A percentile compares a stretch with the other conserved stretches of the same genome.
Evolutionary conservation across 2,888 invertebrate species (phyloP).

Genomic region (Magallana nippona): DNA sequence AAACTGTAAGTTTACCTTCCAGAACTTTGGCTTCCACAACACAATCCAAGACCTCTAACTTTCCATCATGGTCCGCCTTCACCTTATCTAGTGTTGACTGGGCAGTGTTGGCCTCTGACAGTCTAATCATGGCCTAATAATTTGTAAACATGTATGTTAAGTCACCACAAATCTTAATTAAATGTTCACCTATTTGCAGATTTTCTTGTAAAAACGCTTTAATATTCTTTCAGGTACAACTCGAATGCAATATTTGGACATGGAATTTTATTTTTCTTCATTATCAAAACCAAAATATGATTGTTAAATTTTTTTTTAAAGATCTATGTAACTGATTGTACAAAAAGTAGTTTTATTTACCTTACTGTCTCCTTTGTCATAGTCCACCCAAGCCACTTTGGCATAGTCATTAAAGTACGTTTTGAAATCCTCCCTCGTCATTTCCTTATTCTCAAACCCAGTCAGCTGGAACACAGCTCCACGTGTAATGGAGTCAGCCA

Average conservation of each 20-base stretch:
- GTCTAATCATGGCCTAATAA: slow-evolving; percentile 76
- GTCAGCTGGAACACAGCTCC: slow-evolving; percentile 88
- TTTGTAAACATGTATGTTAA: too few relatives aligned
- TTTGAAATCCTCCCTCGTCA: slow-evolving; percentile 88
- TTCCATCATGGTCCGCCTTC: slow-evolving; percentile 60
- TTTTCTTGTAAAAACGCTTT: background rate
- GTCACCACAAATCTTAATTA: too few relatives aligned
- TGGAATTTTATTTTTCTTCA: too few relatives aligned
- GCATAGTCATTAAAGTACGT: slow-evolving; percentile 84
- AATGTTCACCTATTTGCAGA: too few relatives aligned
- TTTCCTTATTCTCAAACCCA: slow-evolving; percentile 83
- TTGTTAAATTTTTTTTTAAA: too few relatives aligned
- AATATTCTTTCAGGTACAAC: too few relatives aligned
- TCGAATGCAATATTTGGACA: too few relatives aligned
- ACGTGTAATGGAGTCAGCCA: slow-evolving; percentile 81
- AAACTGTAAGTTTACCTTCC: slow-evolving; percentile 77
- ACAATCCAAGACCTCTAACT: slow-evolving; percentile 80
- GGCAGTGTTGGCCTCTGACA: slow-evolving; percentile 74
- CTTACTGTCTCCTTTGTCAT: slow-evolving; percentile 70
- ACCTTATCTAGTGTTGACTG: slow-evolving; percentile 65
- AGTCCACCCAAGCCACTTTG: slow-evolving; percentile 78
- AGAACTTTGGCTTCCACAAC: slow-evolving; percentile 83
- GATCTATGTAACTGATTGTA: too few relatives aligned
- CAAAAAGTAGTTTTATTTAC: slow-evolving; percentile 52
- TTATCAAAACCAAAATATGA: too few relatives aligned